Percentiles rank a stretch among this genome's conserved stretches.
phyloP scores from a whole-genome alignment of 2,888 invertebrate genomes.

The Diadegma fenestrale region DNA sequence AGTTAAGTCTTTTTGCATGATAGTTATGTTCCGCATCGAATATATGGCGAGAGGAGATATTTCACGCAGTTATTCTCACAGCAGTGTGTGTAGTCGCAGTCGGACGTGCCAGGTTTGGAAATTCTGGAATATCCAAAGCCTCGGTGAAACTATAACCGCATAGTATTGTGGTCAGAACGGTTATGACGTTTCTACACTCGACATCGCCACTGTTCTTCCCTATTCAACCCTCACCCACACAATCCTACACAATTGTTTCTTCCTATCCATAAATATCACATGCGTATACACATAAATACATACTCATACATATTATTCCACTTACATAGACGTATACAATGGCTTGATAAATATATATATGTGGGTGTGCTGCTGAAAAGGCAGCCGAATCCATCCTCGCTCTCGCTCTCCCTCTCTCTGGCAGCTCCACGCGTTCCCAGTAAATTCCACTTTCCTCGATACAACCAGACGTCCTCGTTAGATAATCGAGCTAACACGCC shows the following conservation, averaged over 20 bases:
- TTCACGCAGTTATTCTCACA: not conserved
- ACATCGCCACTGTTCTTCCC: slow-evolving; percentile 32
- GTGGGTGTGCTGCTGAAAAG: not conserved
- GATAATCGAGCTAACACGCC: slow-evolving; percentile 53
- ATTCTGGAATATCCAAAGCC: slow-evolving; percentile 37
- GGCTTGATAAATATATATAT: not conserved
- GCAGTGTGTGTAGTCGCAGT: not conserved
- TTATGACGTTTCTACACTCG: slow-evolving; percentile 48
- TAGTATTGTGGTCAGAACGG: slow-evolving; percentile 42
- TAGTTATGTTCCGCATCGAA: not conserved
- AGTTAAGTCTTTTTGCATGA: slow-evolving; percentile 2
- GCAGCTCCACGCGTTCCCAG: slow-evolving; percentile 28
- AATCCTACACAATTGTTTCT: not conserved
- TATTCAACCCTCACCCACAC: not conserved
- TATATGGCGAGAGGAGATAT: not conserved
- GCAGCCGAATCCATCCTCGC: not conserved
- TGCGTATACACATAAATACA: not conserved
- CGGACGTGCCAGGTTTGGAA: slow-evolving; percentile 46
- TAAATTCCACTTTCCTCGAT: slow-evolving; percentile 62
- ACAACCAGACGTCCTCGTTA: slow-evolving; percentile 58
- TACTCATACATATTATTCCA: not conserved
- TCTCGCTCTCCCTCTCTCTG: too few relatives aligned
- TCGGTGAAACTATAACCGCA: slow-evolving; percentile 49
- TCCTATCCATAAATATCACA: slow-evolving; percentile 2
- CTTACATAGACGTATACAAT: not conserved